A percentile compares a stretch with the other conserved stretches of the same genome.
These are phyloP conservation scores for Lucilia cuprina DNA, from an alignment of 1,140 invertebrate species.

Conservation along the genomic window DNA sequence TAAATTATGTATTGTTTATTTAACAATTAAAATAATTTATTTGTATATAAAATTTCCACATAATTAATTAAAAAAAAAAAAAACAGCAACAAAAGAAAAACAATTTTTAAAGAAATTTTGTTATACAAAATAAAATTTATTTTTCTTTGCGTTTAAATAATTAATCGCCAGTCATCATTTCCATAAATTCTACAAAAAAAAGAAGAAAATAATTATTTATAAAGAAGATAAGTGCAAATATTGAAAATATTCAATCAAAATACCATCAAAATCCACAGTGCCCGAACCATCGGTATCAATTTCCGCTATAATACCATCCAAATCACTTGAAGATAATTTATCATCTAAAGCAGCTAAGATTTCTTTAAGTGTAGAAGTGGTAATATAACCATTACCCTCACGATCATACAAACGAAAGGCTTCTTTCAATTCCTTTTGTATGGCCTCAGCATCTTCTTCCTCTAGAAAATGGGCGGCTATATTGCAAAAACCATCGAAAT, in stretches of 20 bases:
- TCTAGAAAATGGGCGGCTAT: slow-evolving; percentile 90
- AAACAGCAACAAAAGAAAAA: slow-evolving; percentile 1
- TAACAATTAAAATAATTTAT: slow-evolving; percentile 37
- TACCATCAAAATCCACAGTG: slow-evolving; percentile 89
- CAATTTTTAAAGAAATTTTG: neutral
- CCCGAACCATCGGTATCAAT: slow-evolving; percentile 94
- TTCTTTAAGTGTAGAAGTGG: slow-evolving; percentile 86
- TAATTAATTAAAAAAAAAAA: neutral
- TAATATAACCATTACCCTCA: slow-evolving; percentile 92
- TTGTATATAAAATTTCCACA: slow-evolving; percentile 10
- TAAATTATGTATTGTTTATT: slow-evolving; percentile 17
- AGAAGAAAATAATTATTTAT: neutral
- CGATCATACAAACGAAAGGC: slow-evolving; percentile 83
- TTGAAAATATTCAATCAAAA: slow-evolving; percentile 36
- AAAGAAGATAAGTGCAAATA: slow-evolving; percentile 41
- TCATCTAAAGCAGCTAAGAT: slow-evolving; percentile 90
- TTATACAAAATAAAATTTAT: neutral
- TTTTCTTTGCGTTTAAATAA: neutral
- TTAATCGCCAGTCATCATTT: slow-evolving; percentile 82
- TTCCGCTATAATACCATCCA: slow-evolving; percentile 92
- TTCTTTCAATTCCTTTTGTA: slow-evolving; percentile 93
- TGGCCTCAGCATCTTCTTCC: slow-evolving; percentile 90
- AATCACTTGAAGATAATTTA: slow-evolving; percentile 81
- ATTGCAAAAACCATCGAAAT: slow-evolving; percentile 91
- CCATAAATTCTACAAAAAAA: slow-evolving; percentile 76